These are phyloP conservation scores for Jacana jacana DNA, from an alignment of 2,113 vertebrate genomes.

Conservation along the genomic window DNA sequence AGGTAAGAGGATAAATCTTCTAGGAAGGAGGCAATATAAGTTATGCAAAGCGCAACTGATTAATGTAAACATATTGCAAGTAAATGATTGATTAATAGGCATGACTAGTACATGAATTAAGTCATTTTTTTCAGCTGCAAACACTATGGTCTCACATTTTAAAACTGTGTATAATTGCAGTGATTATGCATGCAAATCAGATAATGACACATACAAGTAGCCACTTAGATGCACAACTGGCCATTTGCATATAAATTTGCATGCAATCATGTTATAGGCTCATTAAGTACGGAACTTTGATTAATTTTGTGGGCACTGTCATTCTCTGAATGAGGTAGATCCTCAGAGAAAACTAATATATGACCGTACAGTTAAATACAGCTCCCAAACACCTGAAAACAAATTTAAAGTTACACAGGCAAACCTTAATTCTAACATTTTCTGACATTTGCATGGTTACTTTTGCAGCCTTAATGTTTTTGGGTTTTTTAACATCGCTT, in stretches of 20 bases:
- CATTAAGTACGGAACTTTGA: background rate
- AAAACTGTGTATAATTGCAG: slow-evolving; percentile 13
- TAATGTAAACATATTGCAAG: slow-evolving; percentile 24
- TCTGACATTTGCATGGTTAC: background rate
- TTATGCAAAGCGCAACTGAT: slow-evolving; percentile 5
- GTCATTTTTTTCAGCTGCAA: background rate
- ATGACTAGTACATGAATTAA: slow-evolving; percentile 33
- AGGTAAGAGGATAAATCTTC: background rate
- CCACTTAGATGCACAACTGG: slow-evolving; percentile 20
- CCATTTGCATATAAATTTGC: slow-evolving; percentile 36
- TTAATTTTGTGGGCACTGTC: background rate
- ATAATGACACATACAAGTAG: slow-evolving; percentile 22
- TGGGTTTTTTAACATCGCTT: background rate
- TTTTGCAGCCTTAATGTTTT: background rate
- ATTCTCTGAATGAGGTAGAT: background rate
- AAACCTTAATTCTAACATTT: background rate
- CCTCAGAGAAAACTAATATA: background rate
- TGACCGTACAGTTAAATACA: background rate
- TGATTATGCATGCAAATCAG: slow-evolving; percentile 34
- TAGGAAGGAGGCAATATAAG: background rate
- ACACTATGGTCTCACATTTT: background rate
- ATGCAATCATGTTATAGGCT: background rate
- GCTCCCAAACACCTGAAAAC: background rate
- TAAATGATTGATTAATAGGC: slow-evolving; percentile 40
- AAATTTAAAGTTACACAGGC: background rate